phyloP scores from a whole-genome alignment of 2,113 vertebrate genomes.

The Promerops cafer region DNA sequence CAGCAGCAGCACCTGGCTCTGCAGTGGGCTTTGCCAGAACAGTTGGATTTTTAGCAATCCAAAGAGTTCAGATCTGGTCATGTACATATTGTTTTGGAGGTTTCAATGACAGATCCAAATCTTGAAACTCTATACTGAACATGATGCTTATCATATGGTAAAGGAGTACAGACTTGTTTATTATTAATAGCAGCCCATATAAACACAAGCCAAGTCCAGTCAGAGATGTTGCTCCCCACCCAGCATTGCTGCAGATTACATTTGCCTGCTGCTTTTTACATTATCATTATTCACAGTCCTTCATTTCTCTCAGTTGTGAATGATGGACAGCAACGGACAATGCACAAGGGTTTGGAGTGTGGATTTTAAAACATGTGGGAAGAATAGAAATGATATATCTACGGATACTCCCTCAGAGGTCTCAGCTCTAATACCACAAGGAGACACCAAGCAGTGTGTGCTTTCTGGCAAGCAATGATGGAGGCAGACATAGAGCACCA shows the following conservation, averaged over 20 bases:
- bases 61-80: neutral
- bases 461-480: neutral
- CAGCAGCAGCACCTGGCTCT: neutral
- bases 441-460: neutral
- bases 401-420: neutral
- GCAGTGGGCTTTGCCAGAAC: neutral
- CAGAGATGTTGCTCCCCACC: neutral
- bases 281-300: neutral
- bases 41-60: neutral
- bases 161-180: neutral
- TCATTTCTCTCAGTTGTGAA: neutral
- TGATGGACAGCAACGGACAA: neutral
- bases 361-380: constrained; percentile 33
- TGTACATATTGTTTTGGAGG: neutral
- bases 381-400: neutral
- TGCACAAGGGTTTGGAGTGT: neutral
- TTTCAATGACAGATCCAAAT: neutral
- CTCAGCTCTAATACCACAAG: neutral
- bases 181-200: constrained; percentile 29
- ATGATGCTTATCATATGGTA: constrained; percentile 18
- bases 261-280: constrained; percentile 35
- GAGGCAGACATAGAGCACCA: neutral
- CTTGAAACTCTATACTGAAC: neutral
- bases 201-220: neutral
- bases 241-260: neutral